Evolutionary conservation across 2,888 invertebrate species (phyloP).

Genomic region (Drosophila rubida): DNA sequence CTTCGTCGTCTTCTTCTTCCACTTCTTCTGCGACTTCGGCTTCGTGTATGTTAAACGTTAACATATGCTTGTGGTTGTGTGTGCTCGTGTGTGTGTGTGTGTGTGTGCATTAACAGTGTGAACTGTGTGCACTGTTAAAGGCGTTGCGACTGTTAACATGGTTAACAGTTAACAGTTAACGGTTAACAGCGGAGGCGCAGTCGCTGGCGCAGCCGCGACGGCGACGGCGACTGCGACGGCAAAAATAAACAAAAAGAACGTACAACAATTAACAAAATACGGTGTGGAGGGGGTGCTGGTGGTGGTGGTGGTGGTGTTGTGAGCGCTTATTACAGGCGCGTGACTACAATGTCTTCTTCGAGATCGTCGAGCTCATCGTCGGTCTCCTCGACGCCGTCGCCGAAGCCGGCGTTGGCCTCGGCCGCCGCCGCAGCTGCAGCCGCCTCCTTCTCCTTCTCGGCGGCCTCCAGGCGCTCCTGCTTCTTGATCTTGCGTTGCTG

Average conservation of each 20-base stretch:
- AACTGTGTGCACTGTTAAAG: conserved; percentile 20
- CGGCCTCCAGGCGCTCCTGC: conserved; percentile 86
- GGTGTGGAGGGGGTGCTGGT: neutral
- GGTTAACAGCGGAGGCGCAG: conserved; percentile 30
- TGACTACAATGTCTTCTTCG: conserved; percentile 94
- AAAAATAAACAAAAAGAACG: conserved; percentile 54
- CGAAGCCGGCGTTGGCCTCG: conserved; percentile 56
- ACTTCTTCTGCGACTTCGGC: neutral
- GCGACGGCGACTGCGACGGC: conserved; percentile 46
- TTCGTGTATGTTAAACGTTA: conserved; percentile 13
- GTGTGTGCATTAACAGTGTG: conserved; percentile 19
- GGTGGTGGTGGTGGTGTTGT: no score
- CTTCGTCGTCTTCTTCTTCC: neutral
- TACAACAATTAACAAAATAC: conserved; percentile 59
- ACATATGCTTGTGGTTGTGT: no score
- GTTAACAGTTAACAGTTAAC: conserved; percentile 23
- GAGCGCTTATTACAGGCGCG: conserved; percentile 88
- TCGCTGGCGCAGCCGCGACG: conserved; percentile 41
- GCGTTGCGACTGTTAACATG: conserved; percentile 18
- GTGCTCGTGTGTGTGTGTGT: conserved; percentile 13
- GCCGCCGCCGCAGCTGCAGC: conserved; percentile 86
- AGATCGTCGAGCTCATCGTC: conserved; percentile 95
- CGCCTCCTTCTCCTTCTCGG: conserved; percentile 88
- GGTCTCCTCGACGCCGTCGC: conserved; percentile 89
- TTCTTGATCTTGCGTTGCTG: conserved; percentile 90